Conservation (phyloP, 2,797 vertebrate genomes). For the Cossypha heuglini region DNA sequence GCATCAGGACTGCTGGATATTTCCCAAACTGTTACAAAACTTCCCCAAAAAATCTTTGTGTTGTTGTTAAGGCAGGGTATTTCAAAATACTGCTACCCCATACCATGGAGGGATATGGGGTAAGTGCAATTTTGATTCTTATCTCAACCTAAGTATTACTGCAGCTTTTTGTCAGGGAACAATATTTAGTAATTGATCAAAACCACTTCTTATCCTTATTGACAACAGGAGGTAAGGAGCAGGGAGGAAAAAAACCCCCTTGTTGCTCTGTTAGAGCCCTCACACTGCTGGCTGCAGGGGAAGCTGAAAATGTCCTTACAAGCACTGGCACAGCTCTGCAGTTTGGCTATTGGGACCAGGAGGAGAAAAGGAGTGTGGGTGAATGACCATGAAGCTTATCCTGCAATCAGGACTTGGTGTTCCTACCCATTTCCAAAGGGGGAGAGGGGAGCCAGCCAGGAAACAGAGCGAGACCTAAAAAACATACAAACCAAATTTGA, state of each 20-base stretch:
- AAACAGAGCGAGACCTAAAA: neutral
- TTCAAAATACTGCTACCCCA: neutral
- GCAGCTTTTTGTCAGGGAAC: neutral
- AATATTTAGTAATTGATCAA: neutral
- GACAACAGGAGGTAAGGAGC: neutral
- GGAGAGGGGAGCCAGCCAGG: neutral
- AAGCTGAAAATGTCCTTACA: neutral
- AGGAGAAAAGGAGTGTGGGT: neutral
- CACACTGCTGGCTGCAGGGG: neutral
- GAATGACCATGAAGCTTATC: slow-evolving; percentile 7
- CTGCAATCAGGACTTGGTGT: neutral
- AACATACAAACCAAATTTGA: neutral
- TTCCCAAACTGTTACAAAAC: neutral
- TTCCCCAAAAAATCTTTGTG: accelerated
- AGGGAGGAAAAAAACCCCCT: neutral
- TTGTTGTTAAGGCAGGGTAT: neutral
- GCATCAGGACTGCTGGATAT: neutral
- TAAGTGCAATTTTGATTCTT: neutral
- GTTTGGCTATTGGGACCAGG: neutral
- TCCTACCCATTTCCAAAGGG: neutral
- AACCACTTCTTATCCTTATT: neutral
- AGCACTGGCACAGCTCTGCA: neutral
- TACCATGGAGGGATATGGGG: neutral
- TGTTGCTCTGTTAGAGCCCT: accelerated
- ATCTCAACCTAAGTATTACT: neutral